Evolutionary conservation across 2,797 vertebrate species (phyloP).

Genomic region (Sarcoramphus papa): DNA sequence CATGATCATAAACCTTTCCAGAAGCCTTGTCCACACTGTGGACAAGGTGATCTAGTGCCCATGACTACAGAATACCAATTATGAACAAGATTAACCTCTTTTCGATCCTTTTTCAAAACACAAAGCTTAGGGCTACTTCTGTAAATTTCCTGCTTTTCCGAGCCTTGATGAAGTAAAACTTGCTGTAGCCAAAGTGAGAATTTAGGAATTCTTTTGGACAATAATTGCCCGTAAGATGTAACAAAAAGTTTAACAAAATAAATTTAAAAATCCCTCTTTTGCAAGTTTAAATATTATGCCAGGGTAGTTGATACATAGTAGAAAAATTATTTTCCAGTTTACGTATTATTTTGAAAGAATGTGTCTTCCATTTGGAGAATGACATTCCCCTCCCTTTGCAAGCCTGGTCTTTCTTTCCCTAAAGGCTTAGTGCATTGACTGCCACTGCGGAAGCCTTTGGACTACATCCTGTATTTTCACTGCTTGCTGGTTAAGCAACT

Average conservation of each 20-base stretch:
- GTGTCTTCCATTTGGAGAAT: background rate
- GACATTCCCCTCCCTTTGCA: background rate
- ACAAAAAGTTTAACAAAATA: background rate
- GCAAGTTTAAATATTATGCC: background rate
- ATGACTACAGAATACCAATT: background rate
- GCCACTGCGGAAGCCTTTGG: background rate
- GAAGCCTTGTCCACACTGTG: background rate
- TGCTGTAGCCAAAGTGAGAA: background rate
- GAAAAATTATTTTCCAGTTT: background rate
- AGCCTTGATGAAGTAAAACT: background rate
- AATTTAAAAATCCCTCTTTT: background rate
- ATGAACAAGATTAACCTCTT: background rate
- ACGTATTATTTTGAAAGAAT: background rate
- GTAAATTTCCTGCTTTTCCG: background rate
- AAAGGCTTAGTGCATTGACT: background rate
- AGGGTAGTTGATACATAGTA: background rate
- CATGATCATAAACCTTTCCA: background rate
- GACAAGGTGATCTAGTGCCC: background rate
- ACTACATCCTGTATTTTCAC: background rate
- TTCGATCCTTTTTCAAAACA: background rate
- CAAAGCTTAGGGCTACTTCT: background rate
- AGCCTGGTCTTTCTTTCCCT: background rate
- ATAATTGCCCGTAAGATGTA: background rate
- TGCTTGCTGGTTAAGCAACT: background rate
- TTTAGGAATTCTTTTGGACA: background rate